Evolutionary conservation across 2,888 invertebrate species (phyloP).

Genomic region (Sesamia inferens): DNA sequence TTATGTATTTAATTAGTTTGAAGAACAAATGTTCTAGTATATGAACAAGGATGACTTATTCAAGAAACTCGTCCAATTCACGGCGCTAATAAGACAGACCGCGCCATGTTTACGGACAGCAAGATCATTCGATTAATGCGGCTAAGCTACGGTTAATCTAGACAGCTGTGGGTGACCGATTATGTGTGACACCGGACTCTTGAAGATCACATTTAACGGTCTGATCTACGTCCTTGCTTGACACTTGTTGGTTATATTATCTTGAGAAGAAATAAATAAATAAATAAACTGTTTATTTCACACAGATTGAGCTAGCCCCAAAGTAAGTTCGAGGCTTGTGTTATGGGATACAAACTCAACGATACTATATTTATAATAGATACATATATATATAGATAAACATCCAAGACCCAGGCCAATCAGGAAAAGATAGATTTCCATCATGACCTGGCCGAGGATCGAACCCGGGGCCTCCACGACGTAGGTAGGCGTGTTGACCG

Average conservation of each 20-base stretch:
- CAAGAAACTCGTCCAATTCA: constrained; percentile 8
- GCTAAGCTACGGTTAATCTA: constrained; percentile 52
- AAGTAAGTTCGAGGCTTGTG: no score
- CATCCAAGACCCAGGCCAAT: no score
- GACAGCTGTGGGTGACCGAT: constrained; percentile 53
- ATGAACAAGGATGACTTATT: not conserved
- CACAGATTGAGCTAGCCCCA: no score
- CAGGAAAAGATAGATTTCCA: no score
- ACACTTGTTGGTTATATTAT: constrained; percentile 19
- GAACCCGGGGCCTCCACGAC: no score
- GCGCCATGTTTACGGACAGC: constrained; percentile 22
- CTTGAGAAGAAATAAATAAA: not conserved
- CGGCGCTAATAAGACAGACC: constrained; percentile 18
- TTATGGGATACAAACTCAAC: no score
- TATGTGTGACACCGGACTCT: constrained; percentile 46
- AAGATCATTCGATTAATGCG: constrained; percentile 44
- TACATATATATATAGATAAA: no score
- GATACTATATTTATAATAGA: no score
- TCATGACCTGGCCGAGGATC: no score
- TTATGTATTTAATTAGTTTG: no score
- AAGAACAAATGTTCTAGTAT: not conserved
- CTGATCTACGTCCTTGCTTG: constrained; percentile 27
- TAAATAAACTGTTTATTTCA: no score
- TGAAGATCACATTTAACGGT: constrained; percentile 17
- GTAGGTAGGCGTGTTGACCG: no score